These are phyloP conservation scores for Eumaeus atala DNA, from an alignment of 1,140 invertebrate species.

Conservation along the genomic window DNA sequence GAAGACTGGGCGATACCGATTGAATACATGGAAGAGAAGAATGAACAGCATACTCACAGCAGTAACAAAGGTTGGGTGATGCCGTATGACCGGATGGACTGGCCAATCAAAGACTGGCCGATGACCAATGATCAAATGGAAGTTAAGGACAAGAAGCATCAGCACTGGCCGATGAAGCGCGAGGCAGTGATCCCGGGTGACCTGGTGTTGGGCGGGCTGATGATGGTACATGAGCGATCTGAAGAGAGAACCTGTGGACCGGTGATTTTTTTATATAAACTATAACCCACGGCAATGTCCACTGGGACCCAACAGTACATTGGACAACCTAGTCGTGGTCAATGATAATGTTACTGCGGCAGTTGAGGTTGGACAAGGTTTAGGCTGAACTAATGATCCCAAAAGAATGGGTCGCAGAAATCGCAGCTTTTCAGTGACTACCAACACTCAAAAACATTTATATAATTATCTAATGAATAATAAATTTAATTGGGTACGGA, in stretches of 20 bases:
- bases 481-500: too few relatives aligned
- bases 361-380: too few relatives aligned
- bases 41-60: neutral
- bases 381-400: too few relatives aligned
- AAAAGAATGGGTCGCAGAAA: too few relatives aligned
- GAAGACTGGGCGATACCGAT: constrained; percentile 30
- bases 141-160: constrained; percentile 56
- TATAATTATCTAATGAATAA: too few relatives aligned
- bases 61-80: neutral
- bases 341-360: too few relatives aligned
- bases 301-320: too few relatives aligned
- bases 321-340: too few relatives aligned
- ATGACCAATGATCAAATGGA: constrained; percentile 55
- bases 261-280: neutral
- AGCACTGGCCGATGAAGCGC: constrained; percentile 88
- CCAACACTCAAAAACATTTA: too few relatives aligned
- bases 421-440: too few relatives aligned
- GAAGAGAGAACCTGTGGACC: constrained; percentile 26
- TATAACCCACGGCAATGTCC: too few relatives aligned
- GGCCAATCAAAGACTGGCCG: constrained; percentile 20
- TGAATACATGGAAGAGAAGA: too few relatives aligned
- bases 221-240: constrained; percentile 79
- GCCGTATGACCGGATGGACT: neutral
- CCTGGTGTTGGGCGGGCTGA: constrained; percentile 88
- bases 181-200: constrained; percentile 91